Evolutionary conservation across 2,888 invertebrate species (phyloP).

Genomic region (Standfussiana lucernea): DNA sequence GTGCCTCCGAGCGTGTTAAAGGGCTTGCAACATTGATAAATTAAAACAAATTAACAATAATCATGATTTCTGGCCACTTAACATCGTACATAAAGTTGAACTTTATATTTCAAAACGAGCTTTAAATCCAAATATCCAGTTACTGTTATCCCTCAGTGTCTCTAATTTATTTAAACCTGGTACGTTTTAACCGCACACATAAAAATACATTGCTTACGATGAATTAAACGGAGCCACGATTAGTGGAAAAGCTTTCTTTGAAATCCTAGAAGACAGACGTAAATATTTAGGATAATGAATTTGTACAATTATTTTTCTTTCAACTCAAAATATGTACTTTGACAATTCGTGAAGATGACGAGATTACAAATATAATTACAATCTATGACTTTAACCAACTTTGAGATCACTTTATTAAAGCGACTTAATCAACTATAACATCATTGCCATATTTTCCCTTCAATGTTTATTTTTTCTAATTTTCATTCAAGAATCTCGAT

Average conservation of each 20-base stretch:
- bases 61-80: conserved; percentile 20
- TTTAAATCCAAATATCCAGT: conserved; percentile 41
- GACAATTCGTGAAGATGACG: background rate
- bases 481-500: conserved; percentile 57
- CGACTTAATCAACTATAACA: conserved; percentile 17
- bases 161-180: conserved; percentile 9
- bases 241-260: background rate
- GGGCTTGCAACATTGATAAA: conserved; percentile 12
- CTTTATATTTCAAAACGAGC: conserved; percentile 36
- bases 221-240: conserved; percentile 11
- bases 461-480: conserved; percentile 59
- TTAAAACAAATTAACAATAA: conserved; percentile 41
- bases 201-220: conserved; percentile 8
- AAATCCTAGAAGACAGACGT: background rate
- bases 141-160: conserved; percentile 7
- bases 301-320: background rate
- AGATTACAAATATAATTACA: background rate
- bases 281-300: conserved; percentile 23
- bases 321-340: background rate
- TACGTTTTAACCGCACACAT: background rate
- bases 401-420: background rate
- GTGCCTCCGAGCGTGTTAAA: conserved; percentile 23
- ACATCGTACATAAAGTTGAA: conserved; percentile 21
- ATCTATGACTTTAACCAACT: conserved; percentile 4
- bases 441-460: conserved; percentile 14